phyloP scores from a whole-genome alignment of 2,113 vertebrate genomes.

The Pimephales promelas region DNA sequence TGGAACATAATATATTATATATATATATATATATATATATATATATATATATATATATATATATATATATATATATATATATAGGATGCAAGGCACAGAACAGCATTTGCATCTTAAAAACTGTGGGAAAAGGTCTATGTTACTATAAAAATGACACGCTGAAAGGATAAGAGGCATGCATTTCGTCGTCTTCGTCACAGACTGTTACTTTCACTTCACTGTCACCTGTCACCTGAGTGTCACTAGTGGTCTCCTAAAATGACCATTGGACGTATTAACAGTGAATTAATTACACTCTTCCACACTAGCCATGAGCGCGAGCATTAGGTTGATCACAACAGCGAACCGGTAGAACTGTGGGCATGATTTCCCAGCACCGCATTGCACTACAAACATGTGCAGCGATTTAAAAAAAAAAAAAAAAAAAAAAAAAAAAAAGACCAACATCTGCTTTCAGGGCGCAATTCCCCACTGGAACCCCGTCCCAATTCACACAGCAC shows the following conservation, averaged over 20 bases:
- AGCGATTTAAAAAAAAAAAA: slow-evolving; percentile 27
- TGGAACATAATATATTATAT: too few species aligned
- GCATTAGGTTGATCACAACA: slow-evolving; percentile 3
- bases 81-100: not conserved
- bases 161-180: not conserved
- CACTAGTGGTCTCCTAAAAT: not conserved
- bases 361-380: not conserved
- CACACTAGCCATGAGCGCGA: not conserved
- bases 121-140: not conserved
- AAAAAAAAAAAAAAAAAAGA: too few species aligned
- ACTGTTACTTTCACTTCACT: not conserved
- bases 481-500: slow-evolving; percentile 43
- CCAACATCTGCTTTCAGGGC: slow-evolving; percentile 37
- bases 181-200: not conserved
- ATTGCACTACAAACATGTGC: slow-evolving; percentile 18
- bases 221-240: not conserved
- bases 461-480: slow-evolving; percentile 29
- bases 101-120: not conserved
- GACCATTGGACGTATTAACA: not conserved
- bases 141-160: not conserved
- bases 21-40: too few species aligned
- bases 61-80: too few species aligned
- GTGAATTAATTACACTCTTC: not conserved
- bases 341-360: slow-evolving; percentile 9
- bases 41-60: too few species aligned